A percentile compares a stretch with the other conserved stretches of the same genome.
Conservation (phyloP, 2,888 invertebrate genomes). For the Vandiemenella viatica region DNA sequence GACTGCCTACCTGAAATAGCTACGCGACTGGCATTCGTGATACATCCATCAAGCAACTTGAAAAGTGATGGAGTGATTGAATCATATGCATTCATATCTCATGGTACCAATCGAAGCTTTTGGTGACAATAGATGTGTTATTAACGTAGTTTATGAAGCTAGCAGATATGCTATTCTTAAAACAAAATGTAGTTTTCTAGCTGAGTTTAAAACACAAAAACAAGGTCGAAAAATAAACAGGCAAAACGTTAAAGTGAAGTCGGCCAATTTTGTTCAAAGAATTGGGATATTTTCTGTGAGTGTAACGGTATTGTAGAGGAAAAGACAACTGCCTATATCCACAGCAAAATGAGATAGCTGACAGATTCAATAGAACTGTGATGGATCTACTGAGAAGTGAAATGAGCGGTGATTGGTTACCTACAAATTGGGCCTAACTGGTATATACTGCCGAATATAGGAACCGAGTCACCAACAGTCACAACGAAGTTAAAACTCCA, state of each 20-base stretch:
- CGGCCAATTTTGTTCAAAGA: too few relatives aligned
- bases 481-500: not conserved
- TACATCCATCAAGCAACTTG: not conserved
- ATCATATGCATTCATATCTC: not conserved
- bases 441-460: constrained; percentile 5
- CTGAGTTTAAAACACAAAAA: not conserved
- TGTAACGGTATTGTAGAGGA: too few relatives aligned
- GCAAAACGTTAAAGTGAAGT: too few relatives aligned
- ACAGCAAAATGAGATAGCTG: not conserved
- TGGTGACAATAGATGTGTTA: constrained; percentile 2
- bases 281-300: too few relatives aligned
- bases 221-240: not conserved
- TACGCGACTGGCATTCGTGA: not conserved
- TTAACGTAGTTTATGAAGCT: constrained; percentile 6
- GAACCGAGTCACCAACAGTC: constrained; percentile 8
- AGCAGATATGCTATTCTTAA: not conserved
- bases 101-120: constrained; percentile 3
- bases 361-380: not conserved
- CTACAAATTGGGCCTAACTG: not conserved
- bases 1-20: too few relatives aligned
- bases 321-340: too few relatives aligned
- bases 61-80: too few relatives aligned
- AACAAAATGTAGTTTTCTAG: not conserved
- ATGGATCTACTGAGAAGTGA: not conserved
- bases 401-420: not conserved